Conservation (phyloP, 2,113 vertebrate species). For the Lagenorhynchus albirostris region DNA sequence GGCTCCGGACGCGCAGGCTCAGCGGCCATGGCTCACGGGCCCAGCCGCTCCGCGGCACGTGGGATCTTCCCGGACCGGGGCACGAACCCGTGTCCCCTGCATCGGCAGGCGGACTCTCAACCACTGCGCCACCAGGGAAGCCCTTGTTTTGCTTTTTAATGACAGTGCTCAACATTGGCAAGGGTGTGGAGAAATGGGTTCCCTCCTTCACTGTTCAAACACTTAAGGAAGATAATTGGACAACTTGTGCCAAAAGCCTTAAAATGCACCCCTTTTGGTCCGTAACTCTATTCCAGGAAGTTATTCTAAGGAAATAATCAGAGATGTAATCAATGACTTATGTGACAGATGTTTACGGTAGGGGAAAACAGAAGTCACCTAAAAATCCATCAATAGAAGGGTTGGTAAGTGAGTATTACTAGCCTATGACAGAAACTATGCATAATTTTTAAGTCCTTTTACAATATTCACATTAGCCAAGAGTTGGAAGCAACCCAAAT, state of each 20-base stretch:
- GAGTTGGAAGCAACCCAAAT: not conserved
- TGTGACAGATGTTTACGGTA: conserved; percentile 23
- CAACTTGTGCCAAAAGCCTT: not conserved
- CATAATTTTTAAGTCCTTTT: conserved; percentile 14
- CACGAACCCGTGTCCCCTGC: no score
- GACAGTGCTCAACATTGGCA: not conserved
- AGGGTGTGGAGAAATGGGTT: not conserved
- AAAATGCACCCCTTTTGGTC: not conserved
- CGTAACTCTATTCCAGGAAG: conserved; percentile 31
- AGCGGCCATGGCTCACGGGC: no score
- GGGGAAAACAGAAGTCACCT: conserved; percentile 4
- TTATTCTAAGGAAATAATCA: conserved; percentile 42
- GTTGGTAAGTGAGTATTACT: not conserved
- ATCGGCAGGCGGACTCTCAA: no score
- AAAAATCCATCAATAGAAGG: conserved; percentile 18
- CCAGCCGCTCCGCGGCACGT: no score
- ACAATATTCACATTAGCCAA: not conserved
- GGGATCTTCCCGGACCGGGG: no score
- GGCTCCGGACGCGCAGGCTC: no score
- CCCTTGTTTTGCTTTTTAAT: not conserved
- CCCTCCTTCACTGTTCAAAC: not conserved
- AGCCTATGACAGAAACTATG: not conserved
- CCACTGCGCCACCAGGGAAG: no score
- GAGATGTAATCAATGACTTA: conserved; percentile 35
- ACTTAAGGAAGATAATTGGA: not conserved